Percentiles rank a stretch among this genome's conserved stretches.
Evolutionary conservation across 2,797 vertebrate genomes (phyloP).

Genomic region (Acipenser oxyrinchus): DNA sequence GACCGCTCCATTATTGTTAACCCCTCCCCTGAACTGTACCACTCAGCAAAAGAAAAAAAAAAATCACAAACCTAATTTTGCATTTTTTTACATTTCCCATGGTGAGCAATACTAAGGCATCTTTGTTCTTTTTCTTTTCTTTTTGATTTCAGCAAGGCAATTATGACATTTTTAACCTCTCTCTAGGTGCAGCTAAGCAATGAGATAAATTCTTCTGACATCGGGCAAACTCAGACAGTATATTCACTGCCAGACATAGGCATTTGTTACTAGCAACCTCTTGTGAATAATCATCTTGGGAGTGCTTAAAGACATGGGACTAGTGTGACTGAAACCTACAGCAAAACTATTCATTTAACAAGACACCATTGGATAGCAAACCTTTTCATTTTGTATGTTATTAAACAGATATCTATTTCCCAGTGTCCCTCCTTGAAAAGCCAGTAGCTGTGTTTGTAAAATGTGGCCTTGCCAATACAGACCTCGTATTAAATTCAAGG

Average conservation of each 20-base stretch:
- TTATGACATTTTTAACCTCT: slow-evolving; percentile 1
- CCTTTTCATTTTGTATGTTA: too few species aligned
- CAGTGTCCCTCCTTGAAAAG: too few species aligned
- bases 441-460: too few species aligned
- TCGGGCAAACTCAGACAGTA: not conserved
- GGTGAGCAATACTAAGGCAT: not conserved
- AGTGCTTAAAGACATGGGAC: not conserved
- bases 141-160: not conserved
- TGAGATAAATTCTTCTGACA: not conserved
- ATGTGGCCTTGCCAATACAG: too few species aligned
- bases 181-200: not conserved
- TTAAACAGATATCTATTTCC: too few species aligned
- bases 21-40: not conserved
- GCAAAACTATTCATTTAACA: too few species aligned
- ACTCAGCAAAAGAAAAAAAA: not conserved
- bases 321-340: not conserved
- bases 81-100: not conserved
- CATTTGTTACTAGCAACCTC: not conserved
- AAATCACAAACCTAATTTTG: not conserved
- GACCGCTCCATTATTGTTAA: too few species aligned
- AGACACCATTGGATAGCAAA: too few species aligned
- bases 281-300: not conserved
- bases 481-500: too few species aligned
- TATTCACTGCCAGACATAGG: not conserved
- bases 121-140: not conserved